Percentiles rank a stretch among this genome's conserved stretches.
Conservation (phyloP, 2,888 invertebrate genomes). For the Bruchidius siliquastri region DNA sequence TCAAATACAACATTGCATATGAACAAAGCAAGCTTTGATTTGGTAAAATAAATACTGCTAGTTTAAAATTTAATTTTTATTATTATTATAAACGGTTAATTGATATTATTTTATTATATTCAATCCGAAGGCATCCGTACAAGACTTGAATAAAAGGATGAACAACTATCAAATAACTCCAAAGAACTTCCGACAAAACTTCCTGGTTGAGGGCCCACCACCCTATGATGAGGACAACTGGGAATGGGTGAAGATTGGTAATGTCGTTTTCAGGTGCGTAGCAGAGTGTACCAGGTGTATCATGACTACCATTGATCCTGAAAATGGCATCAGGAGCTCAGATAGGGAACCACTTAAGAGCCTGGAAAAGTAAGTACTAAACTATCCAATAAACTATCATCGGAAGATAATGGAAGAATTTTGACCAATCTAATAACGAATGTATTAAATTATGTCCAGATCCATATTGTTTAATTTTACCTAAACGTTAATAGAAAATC, state of each 20-base stretch:
- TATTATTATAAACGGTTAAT: too few species aligned
- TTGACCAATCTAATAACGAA: too few species aligned
- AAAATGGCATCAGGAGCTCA: constrained; percentile 45
- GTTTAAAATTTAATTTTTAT: too few species aligned
- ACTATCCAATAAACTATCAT: too few species aligned
- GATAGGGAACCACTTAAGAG: constrained; percentile 52
- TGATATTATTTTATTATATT: too few species aligned
- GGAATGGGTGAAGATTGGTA: constrained; percentile 56
- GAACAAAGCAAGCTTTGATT: too few species aligned
- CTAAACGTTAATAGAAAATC: too few species aligned
- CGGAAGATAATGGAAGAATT: too few species aligned
- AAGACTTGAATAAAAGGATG: constrained; percentile 50
- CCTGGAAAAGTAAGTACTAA: constrained; percentile 47
- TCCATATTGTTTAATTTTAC: too few species aligned
- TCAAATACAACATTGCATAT: too few species aligned
- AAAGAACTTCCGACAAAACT: constrained; percentile 55
- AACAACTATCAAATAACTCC: constrained; percentile 42
- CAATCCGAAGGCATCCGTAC: constrained; percentile 43
- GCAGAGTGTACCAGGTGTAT: constrained; percentile 55
- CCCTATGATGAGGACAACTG: constrained; percentile 54
- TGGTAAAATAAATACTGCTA: too few species aligned
- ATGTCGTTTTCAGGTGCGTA: constrained; percentile 49
- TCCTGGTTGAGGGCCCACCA: constrained; percentile 48
- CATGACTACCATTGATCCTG: constrained; percentile 48
- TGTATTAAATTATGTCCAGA: too few species aligned